Evolutionary conservation across 2,113 vertebrate species (phyloP), one percentile per base, ranked within the genome.

Genomic region (Anguilla japonica): DNA sequence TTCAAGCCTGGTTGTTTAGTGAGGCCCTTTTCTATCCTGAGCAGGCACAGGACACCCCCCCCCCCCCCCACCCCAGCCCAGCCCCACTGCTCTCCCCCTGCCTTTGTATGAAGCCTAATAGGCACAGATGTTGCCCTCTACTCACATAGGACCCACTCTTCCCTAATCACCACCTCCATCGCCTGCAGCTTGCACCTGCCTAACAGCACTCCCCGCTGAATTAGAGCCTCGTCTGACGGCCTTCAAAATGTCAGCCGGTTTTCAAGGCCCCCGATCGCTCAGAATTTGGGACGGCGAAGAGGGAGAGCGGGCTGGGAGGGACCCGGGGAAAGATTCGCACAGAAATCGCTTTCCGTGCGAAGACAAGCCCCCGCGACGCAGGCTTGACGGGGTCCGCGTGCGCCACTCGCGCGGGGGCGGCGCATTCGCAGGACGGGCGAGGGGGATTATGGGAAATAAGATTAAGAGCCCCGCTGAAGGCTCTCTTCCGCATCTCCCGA

Each of bases 61-160:
- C 26, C 82, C 50, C 67, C 71, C 50, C 50, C 34, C 82, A 56
- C 56, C 57, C 83, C 67, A 22, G 50, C 26, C 82, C 50, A 34
- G 34, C 34, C 34, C 34, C 34, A 34, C 34, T 34, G 34, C 34
- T 34, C 67, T 71, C 50, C 50, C 29, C 56, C 46, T 84, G n/a
- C 89, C 85, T 89, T 91, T 92, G 89, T 92, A 82, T 89, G 57
- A 75, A 80, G 88, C 83, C 82, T 89, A 87, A 89, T 88, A 85
- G 83, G 84, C 88, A 91, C 91, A 92, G 89, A 90, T 91, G 90
- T 89, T 91, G 87, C 87, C 81, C 63, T 81, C 85, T 84, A 86
- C 60, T 87, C 87, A 85, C 88, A 89, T 63, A 81, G 78, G 86
- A 67, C 60, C 84, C 88, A 82, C 57, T 41, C 53, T 86, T 84